phyloP scores from a whole-genome alignment of 2,797 vertebrate genomes.

The Acanthurus leucopareius region DNA sequence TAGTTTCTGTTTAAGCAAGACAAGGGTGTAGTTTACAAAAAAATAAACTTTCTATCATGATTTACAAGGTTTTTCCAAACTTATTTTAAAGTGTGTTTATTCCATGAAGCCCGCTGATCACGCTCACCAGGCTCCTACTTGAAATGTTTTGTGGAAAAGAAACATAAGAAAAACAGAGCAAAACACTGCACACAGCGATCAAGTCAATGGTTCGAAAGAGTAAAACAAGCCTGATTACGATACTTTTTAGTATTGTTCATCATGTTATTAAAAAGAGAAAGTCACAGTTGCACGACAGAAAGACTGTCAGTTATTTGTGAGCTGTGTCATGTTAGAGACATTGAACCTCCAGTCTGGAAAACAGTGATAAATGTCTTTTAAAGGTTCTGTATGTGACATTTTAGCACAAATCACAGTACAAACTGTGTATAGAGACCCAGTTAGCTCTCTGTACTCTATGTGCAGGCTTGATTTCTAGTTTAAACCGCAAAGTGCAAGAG shows the following conservation, averaged over 20 bases:
- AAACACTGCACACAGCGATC: neutral
- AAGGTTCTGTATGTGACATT: too few species aligned
- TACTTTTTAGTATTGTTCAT: conserved; percentile 13
- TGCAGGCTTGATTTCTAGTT: too few species aligned
- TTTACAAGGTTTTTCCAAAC: neutral
- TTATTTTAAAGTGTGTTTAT: conserved; percentile 13
- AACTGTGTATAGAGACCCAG: too few species aligned
- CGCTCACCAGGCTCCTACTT: conserved; percentile 2
- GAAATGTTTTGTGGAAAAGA: neutral
- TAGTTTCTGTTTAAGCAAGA: neutral
- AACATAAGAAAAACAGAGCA: neutral
- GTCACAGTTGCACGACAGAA: conserved; percentile 11
- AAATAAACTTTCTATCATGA: neutral
- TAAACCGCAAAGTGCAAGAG: too few species aligned
- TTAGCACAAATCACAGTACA: too few species aligned
- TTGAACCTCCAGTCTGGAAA: conserved; percentile 4
- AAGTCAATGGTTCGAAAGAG: neutral
- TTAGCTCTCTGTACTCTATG: too few species aligned
- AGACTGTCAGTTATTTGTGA: conserved; percentile 8
- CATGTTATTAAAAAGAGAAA: neutral
- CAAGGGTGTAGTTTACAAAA: neutral
- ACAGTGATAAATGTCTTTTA: neutral
- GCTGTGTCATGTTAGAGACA: neutral
- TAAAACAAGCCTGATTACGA: neutral
- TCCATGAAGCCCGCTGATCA: neutral